A percentile compares a stretch with the other conserved stretches of the same genome.
These are phyloP conservation scores for Alentia gelatinosa DNA, from an alignment of 2,888 invertebrate species.

Conservation along the genomic window DNA sequence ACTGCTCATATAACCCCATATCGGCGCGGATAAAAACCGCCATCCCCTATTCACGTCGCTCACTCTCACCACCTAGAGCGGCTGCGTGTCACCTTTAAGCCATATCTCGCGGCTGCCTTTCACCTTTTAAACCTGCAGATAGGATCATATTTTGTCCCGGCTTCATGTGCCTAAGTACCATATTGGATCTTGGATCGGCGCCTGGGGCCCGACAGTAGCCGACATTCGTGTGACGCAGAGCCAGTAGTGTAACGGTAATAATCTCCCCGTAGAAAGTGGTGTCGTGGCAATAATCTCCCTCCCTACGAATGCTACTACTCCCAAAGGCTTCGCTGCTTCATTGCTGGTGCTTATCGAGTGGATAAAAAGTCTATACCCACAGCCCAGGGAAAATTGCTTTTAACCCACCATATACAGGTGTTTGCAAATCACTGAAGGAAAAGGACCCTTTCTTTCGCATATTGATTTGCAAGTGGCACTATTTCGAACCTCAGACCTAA, in stretches of 20 bases:
- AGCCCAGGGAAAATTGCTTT: background rate
- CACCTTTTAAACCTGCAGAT: conserved; percentile 10
- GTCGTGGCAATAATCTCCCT: conserved; percentile 20
- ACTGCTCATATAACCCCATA: conserved; percentile 22
- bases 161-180: conserved; percentile 15
- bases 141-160: conserved; percentile 15
- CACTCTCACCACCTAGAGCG: background rate
- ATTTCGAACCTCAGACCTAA: too few relatives aligned
- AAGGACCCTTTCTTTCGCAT: too few relatives aligned
- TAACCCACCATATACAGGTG: background rate
- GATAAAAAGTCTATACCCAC: background rate
- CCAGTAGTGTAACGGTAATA: conserved; percentile 41
- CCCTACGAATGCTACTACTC: background rate
- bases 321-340: background rate
- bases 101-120: background rate
- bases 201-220: background rate
- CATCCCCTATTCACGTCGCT: background rate
- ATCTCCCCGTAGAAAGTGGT: conserved; percentile 43
- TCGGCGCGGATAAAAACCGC: conserved; percentile 13
- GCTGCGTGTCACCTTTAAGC: background rate
- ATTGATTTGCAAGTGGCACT: too few relatives aligned
- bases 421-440: background rate
- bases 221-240: background rate
- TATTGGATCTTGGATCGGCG: conserved; percentile 9
- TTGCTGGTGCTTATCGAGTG: background rate